phyloP scores from a whole-genome alignment of 2,888 invertebrate species.

The Lydus trimaculatus region DNA sequence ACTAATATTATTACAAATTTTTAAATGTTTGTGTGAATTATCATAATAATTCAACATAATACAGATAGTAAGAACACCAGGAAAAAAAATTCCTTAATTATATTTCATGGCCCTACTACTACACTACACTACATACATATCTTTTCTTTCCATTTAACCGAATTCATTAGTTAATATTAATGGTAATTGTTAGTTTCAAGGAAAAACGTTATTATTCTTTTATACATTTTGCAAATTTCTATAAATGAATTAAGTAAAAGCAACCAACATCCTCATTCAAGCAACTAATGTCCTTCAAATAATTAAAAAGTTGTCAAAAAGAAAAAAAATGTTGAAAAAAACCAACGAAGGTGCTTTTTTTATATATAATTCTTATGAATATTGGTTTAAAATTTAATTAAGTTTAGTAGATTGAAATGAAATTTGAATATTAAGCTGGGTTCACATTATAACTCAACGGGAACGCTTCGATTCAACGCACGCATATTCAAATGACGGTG shows the following conservation, averaged over 20 bases:
- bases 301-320: neutral
- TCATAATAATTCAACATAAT: neutral
- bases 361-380: no score
- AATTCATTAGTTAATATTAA: neutral
- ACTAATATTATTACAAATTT: neutral
- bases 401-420: no score
- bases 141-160: neutral
- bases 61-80: neutral
- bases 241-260: neutral
- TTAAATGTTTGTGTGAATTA: neutral
- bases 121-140: slow-evolving; percentile 22
- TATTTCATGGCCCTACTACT: slow-evolving; percentile 41
- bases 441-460: no score
- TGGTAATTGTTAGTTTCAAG: neutral
- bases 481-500: no score
- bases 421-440: no score
- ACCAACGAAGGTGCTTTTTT: no score
- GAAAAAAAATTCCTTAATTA: slow-evolving; percentile 24
- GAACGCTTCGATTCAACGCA: no score
- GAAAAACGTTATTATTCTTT: neutral
- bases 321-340: neutral
- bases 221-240: neutral
- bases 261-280: neutral
- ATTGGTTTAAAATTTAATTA: neutral
- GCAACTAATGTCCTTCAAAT: neutral